Percentiles rank a stretch among this genome's conserved stretches.
These are phyloP conservation scores for Lipophrys pholis DNA, from an alignment of 2,113 vertebrate species.

Conservation along the genomic window DNA sequence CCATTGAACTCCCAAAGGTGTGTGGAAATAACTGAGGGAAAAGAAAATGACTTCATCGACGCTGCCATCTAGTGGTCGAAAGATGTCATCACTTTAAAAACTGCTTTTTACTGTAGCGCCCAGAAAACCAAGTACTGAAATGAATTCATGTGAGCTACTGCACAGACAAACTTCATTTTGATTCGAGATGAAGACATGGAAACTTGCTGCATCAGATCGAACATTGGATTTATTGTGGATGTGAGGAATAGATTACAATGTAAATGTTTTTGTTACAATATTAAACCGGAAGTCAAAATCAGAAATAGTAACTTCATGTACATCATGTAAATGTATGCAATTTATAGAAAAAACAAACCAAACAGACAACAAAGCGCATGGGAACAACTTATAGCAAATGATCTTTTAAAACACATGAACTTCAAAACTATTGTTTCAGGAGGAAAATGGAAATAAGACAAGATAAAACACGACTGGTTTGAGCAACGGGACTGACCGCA, in stretches of 20 bases:
- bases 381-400: constrained; percentile 22
- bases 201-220: neutral
- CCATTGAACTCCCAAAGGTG: constrained; percentile 70
- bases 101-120: neutral
- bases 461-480: constrained; percentile 2
- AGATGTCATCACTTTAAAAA: neutral
- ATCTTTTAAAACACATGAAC: constrained; percentile 24
- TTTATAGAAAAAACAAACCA: constrained; percentile 23
- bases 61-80: constrained; percentile 71
- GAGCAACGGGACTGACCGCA: neutral
- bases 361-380: constrained; percentile 1
- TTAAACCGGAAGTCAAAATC: constrained; percentile 24
- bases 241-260: constrained; percentile 19
- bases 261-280: constrained; percentile 13
- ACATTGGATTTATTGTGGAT: constrained; percentile 63
- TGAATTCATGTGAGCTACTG: neutral
- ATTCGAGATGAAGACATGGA: neutral
- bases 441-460: neutral
- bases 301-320: constrained; percentile 20
- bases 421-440: constrained; percentile 29
- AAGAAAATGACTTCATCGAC: constrained; percentile 15
- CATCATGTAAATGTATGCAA: constrained; percentile 13
- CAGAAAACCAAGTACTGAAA: too few relatives aligned
- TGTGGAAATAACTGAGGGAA: constrained; percentile 21
- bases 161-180: neutral